Percentiles rank a stretch among this genome's conserved stretches.
Conservation (phyloP, 2,113 vertebrate species). For the Nothoprocta perdicaria region DNA sequence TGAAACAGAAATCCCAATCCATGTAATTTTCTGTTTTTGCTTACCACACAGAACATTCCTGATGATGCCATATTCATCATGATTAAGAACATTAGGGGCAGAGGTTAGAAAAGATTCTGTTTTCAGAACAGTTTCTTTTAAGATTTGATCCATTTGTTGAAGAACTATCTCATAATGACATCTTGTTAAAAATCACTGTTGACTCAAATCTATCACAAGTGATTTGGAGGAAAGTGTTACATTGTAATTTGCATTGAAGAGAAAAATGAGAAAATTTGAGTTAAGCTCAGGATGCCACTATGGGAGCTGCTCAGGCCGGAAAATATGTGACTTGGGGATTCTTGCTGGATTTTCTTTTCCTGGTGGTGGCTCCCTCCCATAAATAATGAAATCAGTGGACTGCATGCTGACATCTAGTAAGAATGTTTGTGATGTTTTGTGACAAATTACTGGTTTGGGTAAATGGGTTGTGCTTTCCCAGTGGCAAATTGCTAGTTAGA, state of each 20-base stretch:
- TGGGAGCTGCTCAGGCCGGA: not conserved
- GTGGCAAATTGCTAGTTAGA: conserved; percentile 38
- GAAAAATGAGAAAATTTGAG: not conserved
- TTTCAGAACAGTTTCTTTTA: not conserved
- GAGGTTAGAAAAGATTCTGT: not conserved
- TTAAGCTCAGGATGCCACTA: not conserved
- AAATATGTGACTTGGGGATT: not conserved
- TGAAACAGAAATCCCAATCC: not conserved
- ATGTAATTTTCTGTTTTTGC: not conserved
- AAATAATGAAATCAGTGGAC: not conserved
- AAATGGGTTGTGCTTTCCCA: conserved; percentile 13
- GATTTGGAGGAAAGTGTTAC: not conserved
- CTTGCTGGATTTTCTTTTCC: not conserved
- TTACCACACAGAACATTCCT: not conserved
- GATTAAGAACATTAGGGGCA: not conserved
- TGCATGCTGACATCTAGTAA: not conserved
- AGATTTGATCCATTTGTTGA: not conserved
- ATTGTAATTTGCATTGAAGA: not conserved
- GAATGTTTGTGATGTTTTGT: not conserved
- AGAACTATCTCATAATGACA: not conserved
- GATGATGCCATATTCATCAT: not conserved
- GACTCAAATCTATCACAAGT: not conserved
- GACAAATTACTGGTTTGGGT: conserved; percentile 39
- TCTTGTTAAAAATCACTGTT: not conserved
- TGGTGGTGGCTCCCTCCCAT: not conserved